Percentiles rank a stretch among this genome's conserved stretches.
Conservation (phyloP, 2,888 invertebrate species). For the Seira ritae region DNA sequence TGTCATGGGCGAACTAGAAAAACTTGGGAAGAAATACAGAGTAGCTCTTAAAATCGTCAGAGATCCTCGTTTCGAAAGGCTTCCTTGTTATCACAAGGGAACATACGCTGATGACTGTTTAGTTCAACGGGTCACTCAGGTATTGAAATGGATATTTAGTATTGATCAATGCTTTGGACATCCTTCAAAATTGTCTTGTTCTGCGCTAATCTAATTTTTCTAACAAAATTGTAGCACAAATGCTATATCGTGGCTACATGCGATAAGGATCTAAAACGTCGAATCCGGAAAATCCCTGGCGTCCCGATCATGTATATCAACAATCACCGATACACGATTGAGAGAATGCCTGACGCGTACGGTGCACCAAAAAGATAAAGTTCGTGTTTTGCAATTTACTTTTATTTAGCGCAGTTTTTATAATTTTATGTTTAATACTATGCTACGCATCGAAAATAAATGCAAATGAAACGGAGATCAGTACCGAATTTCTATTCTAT, state of each 20-base stretch:
- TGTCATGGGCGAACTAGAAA: conserved; percentile 97
- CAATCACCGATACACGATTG: conserved; percentile 94
- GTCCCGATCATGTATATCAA: conserved; percentile 99
- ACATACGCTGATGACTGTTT: conserved; percentile 99
- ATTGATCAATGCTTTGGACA: no score
- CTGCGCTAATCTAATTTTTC: not conserved
- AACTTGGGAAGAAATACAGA: conserved; percentile 95
- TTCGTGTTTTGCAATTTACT: not conserved
- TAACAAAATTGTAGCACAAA: conserved; percentile 84
- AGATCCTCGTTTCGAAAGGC: conserved; percentile 94
- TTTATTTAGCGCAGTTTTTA: no score
- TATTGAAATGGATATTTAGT: no score
- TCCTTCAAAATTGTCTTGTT: no score
- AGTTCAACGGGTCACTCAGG: conserved; percentile 93
- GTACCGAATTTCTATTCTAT: not conserved
- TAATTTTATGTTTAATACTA: no score
- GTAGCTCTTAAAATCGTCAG: conserved; percentile 96
- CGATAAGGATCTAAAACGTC: conserved; percentile 96
- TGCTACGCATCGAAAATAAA: no score
- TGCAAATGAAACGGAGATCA: not conserved
- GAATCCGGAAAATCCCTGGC: conserved; percentile 98
- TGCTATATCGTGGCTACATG: conserved; percentile 99
- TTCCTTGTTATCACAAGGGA: conserved; percentile 96
- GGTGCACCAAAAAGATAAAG: conserved; percentile 83
- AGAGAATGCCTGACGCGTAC: conserved; percentile 99